phyloP scores from a whole-genome alignment of 2,888 invertebrate genomes.

The Leucophenga maculata region DNA sequence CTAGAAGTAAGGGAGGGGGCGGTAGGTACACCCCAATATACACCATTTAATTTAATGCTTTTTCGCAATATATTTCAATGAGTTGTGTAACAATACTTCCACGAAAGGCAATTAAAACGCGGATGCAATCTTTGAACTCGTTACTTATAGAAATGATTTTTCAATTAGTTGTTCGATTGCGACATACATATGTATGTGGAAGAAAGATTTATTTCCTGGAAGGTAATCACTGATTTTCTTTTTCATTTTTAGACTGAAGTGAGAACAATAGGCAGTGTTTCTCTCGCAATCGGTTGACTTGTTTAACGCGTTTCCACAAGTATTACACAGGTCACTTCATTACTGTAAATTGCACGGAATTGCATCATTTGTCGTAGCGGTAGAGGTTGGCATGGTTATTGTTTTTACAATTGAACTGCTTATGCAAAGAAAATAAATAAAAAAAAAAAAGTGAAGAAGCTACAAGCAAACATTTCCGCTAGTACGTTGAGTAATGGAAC shows the following conservation, averaged over 20 bases:
- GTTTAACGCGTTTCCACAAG: neutral
- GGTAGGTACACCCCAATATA: too few species aligned
- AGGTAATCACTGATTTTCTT: slow-evolving; percentile 9
- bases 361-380: neutral
- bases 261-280: too few species aligned
- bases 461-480: slow-evolving; percentile 47
- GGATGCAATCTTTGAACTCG: slow-evolving; percentile 51
- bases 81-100: slow-evolving; percentile 35
- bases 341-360: neutral
- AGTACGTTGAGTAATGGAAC: slow-evolving; percentile 14
- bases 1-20: too few species aligned
- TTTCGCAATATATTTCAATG: neutral
- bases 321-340: neutral
- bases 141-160: neutral
- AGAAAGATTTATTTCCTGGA: slow-evolving; percentile 19
- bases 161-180: slow-evolving; percentile 20
- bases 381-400: too few species aligned
- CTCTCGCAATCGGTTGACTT: neutral
- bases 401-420: slow-evolving; percentile 5
- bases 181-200: neutral
- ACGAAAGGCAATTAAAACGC: slow-evolving; percentile 44
- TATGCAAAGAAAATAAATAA: slow-evolving; percentile 4
- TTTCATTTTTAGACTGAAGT: neutral
- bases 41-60: too few species aligned
- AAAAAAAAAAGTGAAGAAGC: neutral